A percentile compares a stretch with the other conserved stretches of the same genome.
phyloP scores from a whole-genome alignment of 2,888 invertebrate genomes.

The Mythimna ferrago region DNA sequence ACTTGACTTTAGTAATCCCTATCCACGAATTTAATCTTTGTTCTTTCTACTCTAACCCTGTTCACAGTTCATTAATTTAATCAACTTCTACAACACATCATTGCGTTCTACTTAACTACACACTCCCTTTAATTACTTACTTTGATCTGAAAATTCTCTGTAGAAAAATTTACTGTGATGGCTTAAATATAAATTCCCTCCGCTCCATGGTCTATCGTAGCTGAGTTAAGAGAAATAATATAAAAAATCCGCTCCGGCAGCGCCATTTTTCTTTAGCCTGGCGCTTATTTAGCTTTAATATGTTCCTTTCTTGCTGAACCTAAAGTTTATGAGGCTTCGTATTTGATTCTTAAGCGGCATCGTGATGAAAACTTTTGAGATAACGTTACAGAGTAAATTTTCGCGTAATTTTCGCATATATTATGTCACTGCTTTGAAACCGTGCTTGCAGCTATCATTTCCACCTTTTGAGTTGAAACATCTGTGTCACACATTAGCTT shows the following conservation, averaged over 20 bases:
- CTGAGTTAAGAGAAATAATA: constrained; percentile 58
- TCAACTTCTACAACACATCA: constrained; percentile 52
- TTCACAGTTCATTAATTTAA: constrained; percentile 66
- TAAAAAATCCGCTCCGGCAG: constrained; percentile 58
- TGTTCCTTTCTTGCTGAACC: constrained; percentile 63
- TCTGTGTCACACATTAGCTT: constrained; percentile 8
- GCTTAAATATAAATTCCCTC: constrained; percentile 62
- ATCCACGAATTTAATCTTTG: constrained; percentile 70
- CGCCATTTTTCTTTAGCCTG: constrained; percentile 68
- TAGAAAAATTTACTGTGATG: constrained; percentile 56
- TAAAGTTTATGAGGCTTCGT: constrained; percentile 65
- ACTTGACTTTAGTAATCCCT: constrained; percentile 70
- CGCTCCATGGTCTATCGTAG: constrained; percentile 57
- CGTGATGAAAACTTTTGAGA: constrained; percentile 64
- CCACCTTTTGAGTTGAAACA: constrained; percentile 8
- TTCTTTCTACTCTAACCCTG: constrained; percentile 61
- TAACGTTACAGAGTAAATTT: constrained; percentile 24
- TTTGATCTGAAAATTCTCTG: constrained; percentile 47
- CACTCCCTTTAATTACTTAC: constrained; percentile 46
- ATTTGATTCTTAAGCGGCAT: constrained; percentile 61
- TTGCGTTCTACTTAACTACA: constrained; percentile 32
- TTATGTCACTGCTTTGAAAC: constrained; percentile 40
- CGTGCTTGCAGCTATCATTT: constrained; percentile 1
- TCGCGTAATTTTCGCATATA: constrained; percentile 11
- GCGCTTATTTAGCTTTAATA: constrained; percentile 70